Conservation (phyloP, 1,140 invertebrate species). For the Cylas formicarius region DNA sequence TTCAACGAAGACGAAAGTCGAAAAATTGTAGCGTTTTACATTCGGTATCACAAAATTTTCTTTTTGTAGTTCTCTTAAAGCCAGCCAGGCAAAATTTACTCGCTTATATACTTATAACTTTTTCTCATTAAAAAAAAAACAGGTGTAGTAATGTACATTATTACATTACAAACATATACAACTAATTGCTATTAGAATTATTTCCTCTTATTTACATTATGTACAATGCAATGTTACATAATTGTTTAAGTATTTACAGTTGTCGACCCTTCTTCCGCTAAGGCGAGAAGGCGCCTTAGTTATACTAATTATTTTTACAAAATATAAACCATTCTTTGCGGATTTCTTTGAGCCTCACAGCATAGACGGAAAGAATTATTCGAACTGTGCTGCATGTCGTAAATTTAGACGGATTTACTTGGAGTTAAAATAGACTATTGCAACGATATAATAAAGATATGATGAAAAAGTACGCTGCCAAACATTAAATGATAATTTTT, state of each 20-base stretch:
- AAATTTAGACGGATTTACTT: too few relatives aligned
- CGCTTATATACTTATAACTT: slow-evolving; percentile 33
- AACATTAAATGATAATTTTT: too few relatives aligned
- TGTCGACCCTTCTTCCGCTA: too few relatives aligned
- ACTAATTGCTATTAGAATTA: slow-evolving; percentile 32
- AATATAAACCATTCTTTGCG: too few relatives aligned
- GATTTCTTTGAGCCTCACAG: slow-evolving; percentile 20
- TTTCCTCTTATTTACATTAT: slow-evolving; percentile 41
- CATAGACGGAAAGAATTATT: slow-evolving; percentile 16
- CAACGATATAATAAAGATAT: too few relatives aligned
- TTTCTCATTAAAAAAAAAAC: slow-evolving; percentile 33
- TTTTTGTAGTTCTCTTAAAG: slow-evolving; percentile 3
- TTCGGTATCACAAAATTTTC: slow-evolving; percentile 1
- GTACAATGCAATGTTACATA: slow-evolving; percentile 31
- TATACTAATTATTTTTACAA: too few relatives aligned
- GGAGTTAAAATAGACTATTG: too few relatives aligned
- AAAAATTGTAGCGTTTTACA: slow-evolving; percentile 15
- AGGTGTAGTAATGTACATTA: slow-evolving; percentile 38
- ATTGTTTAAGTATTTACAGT: too few relatives aligned
- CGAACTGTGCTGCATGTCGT: too few relatives aligned
- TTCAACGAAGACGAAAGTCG: slow-evolving; percentile 6
- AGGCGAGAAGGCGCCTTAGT: too few relatives aligned
- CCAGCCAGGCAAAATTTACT: too few relatives aligned
- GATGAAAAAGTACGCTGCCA: too few relatives aligned
- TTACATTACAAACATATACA: slow-evolving; percentile 39